These are phyloP conservation scores for Dallia pectoralis DNA, from an alignment of 2,797 vertebrate genomes.

Conservation along the genomic window DNA sequence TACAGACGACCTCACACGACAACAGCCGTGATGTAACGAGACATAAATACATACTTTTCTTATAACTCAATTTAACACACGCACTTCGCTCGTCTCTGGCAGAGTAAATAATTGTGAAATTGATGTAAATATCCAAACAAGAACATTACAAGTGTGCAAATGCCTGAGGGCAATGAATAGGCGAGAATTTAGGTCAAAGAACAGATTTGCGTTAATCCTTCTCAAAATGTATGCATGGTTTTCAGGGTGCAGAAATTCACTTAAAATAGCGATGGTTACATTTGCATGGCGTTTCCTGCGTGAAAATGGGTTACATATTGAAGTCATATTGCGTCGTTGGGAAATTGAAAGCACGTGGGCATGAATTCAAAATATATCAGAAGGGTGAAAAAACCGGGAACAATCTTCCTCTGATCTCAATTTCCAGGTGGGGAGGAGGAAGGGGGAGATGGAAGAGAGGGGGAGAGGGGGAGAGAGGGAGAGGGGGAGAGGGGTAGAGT, in stretches of 20 bases:
- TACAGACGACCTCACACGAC: not conserved
- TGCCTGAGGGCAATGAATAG: conserved; percentile 40
- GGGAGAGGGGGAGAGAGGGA: not conserved
- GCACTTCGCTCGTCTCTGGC: conserved; percentile 36
- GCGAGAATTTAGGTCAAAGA: conserved; percentile 59
- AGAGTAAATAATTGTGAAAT: conserved; percentile 61
- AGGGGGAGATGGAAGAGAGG: too few relatives aligned
- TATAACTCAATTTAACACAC: conserved; percentile 42
- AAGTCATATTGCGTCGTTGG: conserved; percentile 55
- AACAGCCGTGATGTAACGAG: conserved; percentile 18
- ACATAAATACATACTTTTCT: conserved; percentile 46
- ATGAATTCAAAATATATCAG: conserved; percentile 63
- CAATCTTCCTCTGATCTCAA: conserved; percentile 43
- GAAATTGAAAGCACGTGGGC: conserved; percentile 58
- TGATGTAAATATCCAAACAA: conserved; percentile 63
- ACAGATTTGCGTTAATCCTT: conserved; percentile 62
- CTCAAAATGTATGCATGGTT: conserved; percentile 64
- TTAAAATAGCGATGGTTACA: conserved; percentile 57
- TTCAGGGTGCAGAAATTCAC: conserved; percentile 54
- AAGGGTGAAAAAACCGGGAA: conserved; percentile 36
- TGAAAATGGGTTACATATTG: conserved; percentile 67
- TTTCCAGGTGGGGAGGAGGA: conserved; percentile 13
- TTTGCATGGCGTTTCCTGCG: conserved; percentile 52
- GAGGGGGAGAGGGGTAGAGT: not conserved
- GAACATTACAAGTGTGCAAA: conserved; percentile 35